Base-by-base conservation (phyloP, 2,113 vertebrate species). In the Cariama cristata region DNA sequence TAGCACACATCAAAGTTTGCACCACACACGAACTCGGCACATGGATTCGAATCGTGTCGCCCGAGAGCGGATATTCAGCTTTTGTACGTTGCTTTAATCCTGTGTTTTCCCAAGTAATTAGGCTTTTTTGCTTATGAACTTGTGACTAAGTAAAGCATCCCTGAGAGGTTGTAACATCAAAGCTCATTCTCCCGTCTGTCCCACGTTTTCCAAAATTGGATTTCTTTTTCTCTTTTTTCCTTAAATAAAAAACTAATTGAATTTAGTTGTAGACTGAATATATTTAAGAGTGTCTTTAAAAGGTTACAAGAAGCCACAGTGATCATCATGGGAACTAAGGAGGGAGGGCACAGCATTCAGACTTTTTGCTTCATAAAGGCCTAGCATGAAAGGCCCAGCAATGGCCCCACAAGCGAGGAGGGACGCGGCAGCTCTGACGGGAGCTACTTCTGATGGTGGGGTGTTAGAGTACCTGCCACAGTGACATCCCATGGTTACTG, bases 141-240 rank as follows among this genome's bases (percentile, higher is more conserved):
- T 98, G 98, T 97, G 98, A 98, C 98, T 98, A 90, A 98, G 98
- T 97, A 98, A 98, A 98, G 98, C 97, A 79, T 44, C 96, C 84
- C 98, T 22, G 94, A 98, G 98, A 98, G 97, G 97, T 97, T 97
- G 97, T 95, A 93, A 98, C 98, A 98, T 98, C 98, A 98, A 98
- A 98, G 98, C 98, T 88, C 95, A 47, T 97, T 96, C 97, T 94
- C 96, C 97, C 88, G 97, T 93, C 98, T 97, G 97, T 96, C 97
- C 96, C 79, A 2, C 94, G 86, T 94, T 94, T 95, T 76, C 91
- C 86, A 97, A 99, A 99, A 99, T 99, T 99, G 99, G 99, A 99
- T 99, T 99, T 99, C 96, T 98, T 91, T 96, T 50, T 66, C 83
- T 94, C 86, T 80, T 94, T 90, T 88, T 71, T 82, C 67, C 69